These are phyloP conservation scores for Sinocyclocheilus maitianheensis DNA, from an alignment of 2,113 vertebrate species.

Conservation along the genomic window DNA sequence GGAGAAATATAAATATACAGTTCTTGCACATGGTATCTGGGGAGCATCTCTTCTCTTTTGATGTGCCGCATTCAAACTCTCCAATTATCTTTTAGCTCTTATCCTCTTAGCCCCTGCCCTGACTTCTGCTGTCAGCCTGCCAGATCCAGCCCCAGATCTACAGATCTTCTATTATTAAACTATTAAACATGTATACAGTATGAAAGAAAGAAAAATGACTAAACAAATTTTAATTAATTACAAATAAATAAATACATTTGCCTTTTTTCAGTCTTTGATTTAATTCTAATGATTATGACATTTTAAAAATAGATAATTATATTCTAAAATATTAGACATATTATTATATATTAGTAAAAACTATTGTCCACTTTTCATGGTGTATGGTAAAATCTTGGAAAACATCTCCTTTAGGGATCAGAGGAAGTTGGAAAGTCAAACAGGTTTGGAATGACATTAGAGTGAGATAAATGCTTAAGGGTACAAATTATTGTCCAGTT, in stretches of 20 bases:
- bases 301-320: too few relatives aligned
- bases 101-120: constrained; percentile 56
- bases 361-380: too few relatives aligned
- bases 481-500: neutral
- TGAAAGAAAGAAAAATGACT: constrained; percentile 60
- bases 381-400: too few relatives aligned
- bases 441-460: too few relatives aligned
- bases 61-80: too few relatives aligned
- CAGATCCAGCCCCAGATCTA: constrained; percentile 58
- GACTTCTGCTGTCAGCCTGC: constrained; percentile 64
- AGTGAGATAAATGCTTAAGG: neutral
- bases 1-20: neutral
- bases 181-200: constrained; percentile 73
- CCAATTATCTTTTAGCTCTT: constrained; percentile 54
- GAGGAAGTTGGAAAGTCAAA: too few relatives aligned
- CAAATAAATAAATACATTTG: neutral
- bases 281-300: neutral
- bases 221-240: neutral
- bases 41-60: too few relatives aligned
- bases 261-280: neutral
- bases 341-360: too few relatives aligned
- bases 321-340: too few relatives aligned
- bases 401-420: too few relatives aligned
- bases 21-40: too few relatives aligned
- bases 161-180: constrained; percentile 21